These are phyloP conservation scores for Heteromormyrus szaboi DNA, from an alignment of 2,797 vertebrate genomes.

Conservation along the genomic window DNA sequence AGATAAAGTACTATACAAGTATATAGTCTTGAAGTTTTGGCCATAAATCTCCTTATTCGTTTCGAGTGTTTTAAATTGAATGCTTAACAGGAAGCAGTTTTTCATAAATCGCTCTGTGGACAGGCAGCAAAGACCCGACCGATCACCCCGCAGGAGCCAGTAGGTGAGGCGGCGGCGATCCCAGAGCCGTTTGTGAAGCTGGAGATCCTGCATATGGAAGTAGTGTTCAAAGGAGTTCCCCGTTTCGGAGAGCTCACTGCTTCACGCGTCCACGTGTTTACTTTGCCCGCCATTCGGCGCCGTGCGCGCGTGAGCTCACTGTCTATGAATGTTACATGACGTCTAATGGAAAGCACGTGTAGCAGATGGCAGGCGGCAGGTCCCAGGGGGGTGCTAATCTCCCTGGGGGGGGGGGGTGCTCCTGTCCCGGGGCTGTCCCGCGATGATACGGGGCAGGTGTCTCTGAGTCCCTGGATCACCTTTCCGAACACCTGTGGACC, in stretches of 20 bases:
- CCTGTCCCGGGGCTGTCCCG: not conserved
- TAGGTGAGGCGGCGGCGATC: not conserved
- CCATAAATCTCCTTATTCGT: not conserved
- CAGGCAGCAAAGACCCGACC: not conserved
- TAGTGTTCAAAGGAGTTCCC: not conserved
- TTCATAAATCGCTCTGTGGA: not conserved
- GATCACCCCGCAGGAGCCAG: not conserved
- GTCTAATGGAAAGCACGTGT: conserved; percentile 1
- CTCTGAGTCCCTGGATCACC: not conserved
- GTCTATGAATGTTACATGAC: not conserved
- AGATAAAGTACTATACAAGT: not conserved
- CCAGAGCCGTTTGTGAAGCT: not conserved
- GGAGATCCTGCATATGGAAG: not conserved
- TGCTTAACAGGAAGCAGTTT: conserved; percentile 3
- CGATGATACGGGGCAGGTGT: not conserved
- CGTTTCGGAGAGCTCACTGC: not conserved
- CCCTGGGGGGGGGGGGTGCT: not conserved
- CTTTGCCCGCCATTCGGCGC: not conserved
- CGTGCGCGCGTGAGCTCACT: not conserved
- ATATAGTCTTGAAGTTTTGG: not conserved
- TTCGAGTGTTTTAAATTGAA: not conserved
- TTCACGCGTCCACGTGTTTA: not conserved
- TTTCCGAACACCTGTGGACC: conserved; percentile 5
- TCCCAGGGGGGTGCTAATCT: not conserved
- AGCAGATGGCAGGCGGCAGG: conserved; percentile 10